A percentile compares a stretch with the other conserved stretches of the same genome.
These are phyloP conservation scores for Ganaspis sp. DNA, from an alignment of 1,140 invertebrate genomes.

Conservation along the genomic window DNA sequence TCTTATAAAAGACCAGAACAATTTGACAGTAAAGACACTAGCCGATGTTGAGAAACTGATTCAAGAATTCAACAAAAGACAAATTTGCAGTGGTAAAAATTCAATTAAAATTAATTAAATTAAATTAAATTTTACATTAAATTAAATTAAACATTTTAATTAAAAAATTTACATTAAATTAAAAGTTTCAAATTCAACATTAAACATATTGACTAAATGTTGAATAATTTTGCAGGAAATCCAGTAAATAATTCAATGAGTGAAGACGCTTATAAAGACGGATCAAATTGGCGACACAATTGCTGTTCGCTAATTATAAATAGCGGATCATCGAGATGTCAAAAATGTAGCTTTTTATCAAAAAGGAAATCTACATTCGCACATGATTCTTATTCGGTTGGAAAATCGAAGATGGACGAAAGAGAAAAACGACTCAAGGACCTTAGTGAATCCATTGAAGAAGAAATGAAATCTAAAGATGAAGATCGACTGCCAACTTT, in stretches of 20 bases:
- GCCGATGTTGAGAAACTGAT: conserved; percentile 68
- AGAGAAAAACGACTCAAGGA: neutral
- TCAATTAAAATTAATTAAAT: neutral
- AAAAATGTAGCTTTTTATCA: conserved; percentile 61
- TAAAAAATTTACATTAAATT: conserved; percentile 4
- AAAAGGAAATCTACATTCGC: neutral
- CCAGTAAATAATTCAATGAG: conserved; percentile 37
- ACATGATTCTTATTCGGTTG: conserved; percentile 16
- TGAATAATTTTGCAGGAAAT: conserved; percentile 38
- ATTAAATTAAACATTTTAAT: conserved; percentile 32
- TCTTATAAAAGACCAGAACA: conserved; percentile 60
- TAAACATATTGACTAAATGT: conserved; percentile 36
- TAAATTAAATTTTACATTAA: conserved; percentile 4
- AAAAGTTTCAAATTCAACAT: no score
- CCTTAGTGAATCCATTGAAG: neutral
- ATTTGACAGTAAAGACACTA: conserved; percentile 55
- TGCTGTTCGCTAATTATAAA: conserved; percentile 67
- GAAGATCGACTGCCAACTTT: conserved; percentile 38
- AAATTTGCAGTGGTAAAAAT: conserved; percentile 65
- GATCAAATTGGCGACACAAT: conserved; percentile 66
- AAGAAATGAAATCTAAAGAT: neutral
- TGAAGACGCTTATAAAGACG: conserved; percentile 59
- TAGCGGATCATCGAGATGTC: conserved; percentile 58
- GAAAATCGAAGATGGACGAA: neutral
- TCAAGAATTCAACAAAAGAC: conserved; percentile 67